Conservation (phyloP, 2,797 vertebrate species). For the Bovichtus diacanthus region DNA sequence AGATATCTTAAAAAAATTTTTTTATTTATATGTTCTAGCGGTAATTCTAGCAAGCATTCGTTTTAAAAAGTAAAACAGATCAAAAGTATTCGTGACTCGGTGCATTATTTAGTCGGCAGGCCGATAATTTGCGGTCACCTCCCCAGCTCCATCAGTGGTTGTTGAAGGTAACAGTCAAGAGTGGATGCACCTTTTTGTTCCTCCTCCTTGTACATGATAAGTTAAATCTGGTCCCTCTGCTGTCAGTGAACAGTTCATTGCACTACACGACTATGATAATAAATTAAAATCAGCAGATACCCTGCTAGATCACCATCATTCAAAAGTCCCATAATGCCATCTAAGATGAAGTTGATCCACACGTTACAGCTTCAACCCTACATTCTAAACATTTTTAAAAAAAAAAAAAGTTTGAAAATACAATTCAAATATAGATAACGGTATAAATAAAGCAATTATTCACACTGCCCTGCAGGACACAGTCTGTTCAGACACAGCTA, state of each 20-base stretch:
- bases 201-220: not conserved
- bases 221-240: not conserved
- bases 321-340: not conserved
- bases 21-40: conserved; percentile 14
- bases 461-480: conserved; percentile 64
- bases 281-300: conserved; percentile 48
- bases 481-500: conserved; percentile 31
- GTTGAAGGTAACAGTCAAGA: not conserved
- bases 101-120: not conserved
- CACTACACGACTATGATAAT: conserved; percentile 23
- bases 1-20: not conserved
- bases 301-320: conserved; percentile 20
- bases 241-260: not conserved
- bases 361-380: conserved; percentile 16
- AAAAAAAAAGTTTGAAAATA: conserved; percentile 36
- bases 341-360: conserved; percentile 12
- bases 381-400: conserved; percentile 21
- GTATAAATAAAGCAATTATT: conserved; percentile 68
- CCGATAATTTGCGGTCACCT: conserved; percentile 6
- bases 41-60: not conserved
- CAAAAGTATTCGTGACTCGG: conserved; percentile 13
- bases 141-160: not conserved
- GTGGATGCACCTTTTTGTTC: not conserved
- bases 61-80: conserved; percentile 9
- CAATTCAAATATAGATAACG: conserved; percentile 30